These are phyloP conservation scores for Glossophaga mutica DNA, from an alignment of 2,797 vertebrate species.

Conservation along the genomic window DNA sequence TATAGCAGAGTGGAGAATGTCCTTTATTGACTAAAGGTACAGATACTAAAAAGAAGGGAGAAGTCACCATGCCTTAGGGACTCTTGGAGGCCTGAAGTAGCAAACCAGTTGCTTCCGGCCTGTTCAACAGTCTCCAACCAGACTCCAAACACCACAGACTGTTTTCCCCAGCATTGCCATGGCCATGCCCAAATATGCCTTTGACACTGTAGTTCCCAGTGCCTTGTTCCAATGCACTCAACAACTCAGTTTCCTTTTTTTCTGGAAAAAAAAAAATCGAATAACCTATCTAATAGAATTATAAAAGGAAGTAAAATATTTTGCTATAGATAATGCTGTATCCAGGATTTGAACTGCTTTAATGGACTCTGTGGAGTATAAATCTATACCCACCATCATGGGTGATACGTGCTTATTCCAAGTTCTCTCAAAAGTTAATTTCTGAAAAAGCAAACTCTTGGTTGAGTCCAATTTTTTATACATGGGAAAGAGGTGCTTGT, in stretches of 20 bases:
- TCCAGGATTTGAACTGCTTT: conserved; percentile 53
- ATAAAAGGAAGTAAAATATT: conserved; percentile 49
- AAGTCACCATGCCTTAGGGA: neutral
- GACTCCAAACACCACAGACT: neutral
- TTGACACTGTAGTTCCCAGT: conserved; percentile 2
- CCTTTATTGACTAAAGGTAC: conserved; percentile 7
- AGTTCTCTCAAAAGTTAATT: conserved; percentile 40
- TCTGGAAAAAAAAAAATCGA: conserved; percentile 25
- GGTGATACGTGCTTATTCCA: neutral
- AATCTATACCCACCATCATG: neutral
- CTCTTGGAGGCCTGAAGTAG: neutral
- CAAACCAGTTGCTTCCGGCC: neutral
- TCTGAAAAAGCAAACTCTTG: conserved; percentile 51
- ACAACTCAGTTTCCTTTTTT: conserved; percentile 26
- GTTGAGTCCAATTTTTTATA: conserved; percentile 29
- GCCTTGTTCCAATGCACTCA: conserved; percentile 16
- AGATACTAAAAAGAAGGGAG: conserved; percentile 14
- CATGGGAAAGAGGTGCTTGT: neutral
- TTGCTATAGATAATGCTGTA: conserved; percentile 47
- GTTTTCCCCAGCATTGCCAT: neutral
- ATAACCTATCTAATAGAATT: conserved; percentile 51
- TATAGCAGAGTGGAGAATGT: conserved; percentile 22
- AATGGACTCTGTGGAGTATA: conserved; percentile 10
- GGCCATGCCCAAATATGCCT: neutral
- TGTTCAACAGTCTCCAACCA: neutral